Evolutionary conservation across 2,113 vertebrate species (phyloP).

Genomic region (Corvus moneduloides): DNA sequence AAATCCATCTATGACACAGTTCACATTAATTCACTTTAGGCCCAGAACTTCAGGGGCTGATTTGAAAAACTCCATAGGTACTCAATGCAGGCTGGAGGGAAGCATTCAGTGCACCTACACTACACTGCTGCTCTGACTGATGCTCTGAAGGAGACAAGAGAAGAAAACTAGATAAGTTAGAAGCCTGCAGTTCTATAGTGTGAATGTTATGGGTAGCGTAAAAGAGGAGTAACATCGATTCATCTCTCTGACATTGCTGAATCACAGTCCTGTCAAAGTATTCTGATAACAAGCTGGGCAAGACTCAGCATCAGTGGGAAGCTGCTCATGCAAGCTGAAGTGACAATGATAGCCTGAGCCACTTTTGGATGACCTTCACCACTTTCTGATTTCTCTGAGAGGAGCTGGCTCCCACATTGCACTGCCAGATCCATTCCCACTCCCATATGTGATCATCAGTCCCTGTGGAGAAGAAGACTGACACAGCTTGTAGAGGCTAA

Average conservation of each 20-base stretch:
- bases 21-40: neutral
- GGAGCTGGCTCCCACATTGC: slow-evolving; percentile 16
- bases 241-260: neutral
- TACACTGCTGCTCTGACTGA: neutral
- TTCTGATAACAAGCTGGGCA: neutral
- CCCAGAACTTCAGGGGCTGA: neutral
- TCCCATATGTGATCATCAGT: neutral
- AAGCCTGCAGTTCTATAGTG: neutral
- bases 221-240: neutral
- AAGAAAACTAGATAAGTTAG: neutral
- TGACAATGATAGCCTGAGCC: neutral
- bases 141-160: neutral
- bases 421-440: slow-evolving; percentile 31
- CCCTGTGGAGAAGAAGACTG: slow-evolving; percentile 3
- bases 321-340: neutral
- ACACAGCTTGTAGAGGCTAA: slow-evolving; percentile 9
- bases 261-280: neutral
- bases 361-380: slow-evolving; percentile 30
- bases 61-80: neutral
- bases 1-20: neutral
- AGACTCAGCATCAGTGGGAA: neutral
- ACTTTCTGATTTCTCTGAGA: slow-evolving; percentile 7
- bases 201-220: neutral
- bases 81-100: neutral
- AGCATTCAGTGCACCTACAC: neutral